Evolutionary conservation across 2,797 vertebrate species (phyloP), one percentile per base, ranked within the genome.

Genomic region (Protonibea diacanthus): DNA sequence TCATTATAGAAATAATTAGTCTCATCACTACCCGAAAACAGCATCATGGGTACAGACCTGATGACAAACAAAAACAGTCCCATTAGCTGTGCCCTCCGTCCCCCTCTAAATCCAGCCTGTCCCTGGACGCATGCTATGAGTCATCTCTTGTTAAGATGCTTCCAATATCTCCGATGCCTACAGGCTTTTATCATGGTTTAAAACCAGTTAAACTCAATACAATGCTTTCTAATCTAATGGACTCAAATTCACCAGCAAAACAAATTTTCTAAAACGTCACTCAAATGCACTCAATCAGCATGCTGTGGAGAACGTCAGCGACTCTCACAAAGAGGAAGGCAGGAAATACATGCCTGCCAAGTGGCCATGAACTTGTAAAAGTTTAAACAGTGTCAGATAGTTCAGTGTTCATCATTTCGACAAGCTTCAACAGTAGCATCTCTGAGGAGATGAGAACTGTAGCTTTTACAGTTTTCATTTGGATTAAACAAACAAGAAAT

Each of bases 11-110:
- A 88, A 93, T 86, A 79, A 86, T 84, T 76, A 59, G 65, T 83
- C 57, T 78, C 5, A 57, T 71, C 57, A 42, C 52, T 69, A 23
- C 25, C 75, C 61, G 69, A 87, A 80, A 91, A 78, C 60, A 78
- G 65, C 59, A 76, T 82, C 44, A 71, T n/a, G 14, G 63, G 79
- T 60, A 61, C 58, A 78, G 55, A 78, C 63, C 48, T 60, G 47
- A 72, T 82, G 52, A 81, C 78, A 87, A 81, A 88, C 80, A 89
- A 66, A 85, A 88, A 77, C 81, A 85, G 49, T 63, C 57, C 45
- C 66, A 86, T 88, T 75, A 80, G 70, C 15, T 18, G 20, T n/a
- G 67, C 68, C 77, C 74, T 52, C 21, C 58, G 13, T 58, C 59
- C 23, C 55, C 14, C 4, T 80, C 51, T 56, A 25, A 81, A 70